Conservation (phyloP, 2,113 vertebrate genomes). For the Hydropotes inermis region DNA sequence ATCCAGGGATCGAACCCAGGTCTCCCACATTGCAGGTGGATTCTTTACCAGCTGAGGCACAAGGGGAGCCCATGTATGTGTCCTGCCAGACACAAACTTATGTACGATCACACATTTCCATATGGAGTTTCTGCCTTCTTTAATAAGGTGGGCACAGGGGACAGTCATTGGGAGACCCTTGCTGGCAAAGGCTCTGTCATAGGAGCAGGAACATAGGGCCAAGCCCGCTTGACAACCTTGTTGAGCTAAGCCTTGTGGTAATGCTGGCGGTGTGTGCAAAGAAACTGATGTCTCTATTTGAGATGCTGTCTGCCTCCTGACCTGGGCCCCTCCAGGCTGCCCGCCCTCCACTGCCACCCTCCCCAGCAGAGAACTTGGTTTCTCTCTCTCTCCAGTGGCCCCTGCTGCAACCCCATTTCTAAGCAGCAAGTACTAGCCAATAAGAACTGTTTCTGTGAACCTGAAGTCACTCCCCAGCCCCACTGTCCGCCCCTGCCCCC, state of each 20-base stretch:
- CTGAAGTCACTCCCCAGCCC: background rate
- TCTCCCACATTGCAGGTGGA: background rate
- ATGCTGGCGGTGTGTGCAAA: background rate
- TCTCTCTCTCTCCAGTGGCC: background rate
- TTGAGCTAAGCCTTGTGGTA: background rate
- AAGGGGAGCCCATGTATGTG: background rate
- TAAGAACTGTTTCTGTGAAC: background rate
- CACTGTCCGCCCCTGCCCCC: background rate
- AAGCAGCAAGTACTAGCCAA: background rate
- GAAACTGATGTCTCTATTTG: no score
- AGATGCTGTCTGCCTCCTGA: background rate
- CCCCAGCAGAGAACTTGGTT: background rate
- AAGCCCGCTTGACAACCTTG: background rate
- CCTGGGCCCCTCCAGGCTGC: rapidly evolving
- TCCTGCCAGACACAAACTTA: background rate
- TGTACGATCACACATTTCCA: background rate
- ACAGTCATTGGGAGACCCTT: background rate
- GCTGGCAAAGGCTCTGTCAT: background rate
- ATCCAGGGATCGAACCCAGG: background rate
- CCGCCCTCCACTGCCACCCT: background rate
- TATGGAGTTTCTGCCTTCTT: background rate
- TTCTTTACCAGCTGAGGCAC: background rate
- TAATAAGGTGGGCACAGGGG: background rate
- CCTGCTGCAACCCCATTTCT: background rate
- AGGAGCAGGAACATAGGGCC: background rate